Conservation (phyloP, 2,888 invertebrate species). For the Hypomecis punctinalis region DNA sequence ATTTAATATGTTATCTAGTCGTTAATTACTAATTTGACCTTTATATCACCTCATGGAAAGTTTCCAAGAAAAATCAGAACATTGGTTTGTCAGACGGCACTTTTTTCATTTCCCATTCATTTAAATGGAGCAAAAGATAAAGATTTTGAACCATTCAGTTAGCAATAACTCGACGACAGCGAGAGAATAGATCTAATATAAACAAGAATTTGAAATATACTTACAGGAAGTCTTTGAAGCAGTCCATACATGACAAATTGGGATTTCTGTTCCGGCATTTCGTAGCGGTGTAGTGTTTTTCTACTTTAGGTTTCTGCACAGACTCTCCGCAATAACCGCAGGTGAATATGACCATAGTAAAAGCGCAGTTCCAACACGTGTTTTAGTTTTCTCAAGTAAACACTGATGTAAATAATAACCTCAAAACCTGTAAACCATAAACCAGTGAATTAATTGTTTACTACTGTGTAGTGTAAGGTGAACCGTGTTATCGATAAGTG, state of each 20-base stretch:
- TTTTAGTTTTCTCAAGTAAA: slow-evolving; percentile 37
- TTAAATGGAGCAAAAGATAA: neutral
- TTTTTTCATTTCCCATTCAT: neutral
- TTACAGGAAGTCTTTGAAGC: slow-evolving; percentile 94
- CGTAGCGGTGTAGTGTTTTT: slow-evolving; percentile 92
- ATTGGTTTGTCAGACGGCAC: neutral
- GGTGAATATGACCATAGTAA: slow-evolving; percentile 95
- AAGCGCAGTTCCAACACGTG: slow-evolving; percentile 47
- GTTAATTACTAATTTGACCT: slow-evolving; percentile 18
- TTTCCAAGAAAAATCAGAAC: slow-evolving; percentile 20
- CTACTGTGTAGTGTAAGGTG: no score
- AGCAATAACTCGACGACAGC: neutral
- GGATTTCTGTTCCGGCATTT: slow-evolving; percentile 88
- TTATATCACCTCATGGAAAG: slow-evolving; percentile 27
- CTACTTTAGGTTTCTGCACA: slow-evolving; percentile 95
- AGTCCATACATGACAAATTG: slow-evolving; percentile 96
- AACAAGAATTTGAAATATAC: slow-evolving; percentile 47
- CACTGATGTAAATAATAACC: slow-evolving; percentile 46
- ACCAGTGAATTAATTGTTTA: slow-evolving; percentile 10
- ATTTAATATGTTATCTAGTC: neutral
- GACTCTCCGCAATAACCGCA: slow-evolving; percentile 97
- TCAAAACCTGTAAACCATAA: slow-evolving; percentile 52
- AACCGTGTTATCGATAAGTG: neutral
- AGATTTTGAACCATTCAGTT: neutral
- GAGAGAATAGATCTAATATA: neutral